Evolutionary conservation across 2,888 invertebrate genomes (phyloP), one percentile per base, ranked within the genome.

Genomic region (Ochropleura plecta): DNA sequence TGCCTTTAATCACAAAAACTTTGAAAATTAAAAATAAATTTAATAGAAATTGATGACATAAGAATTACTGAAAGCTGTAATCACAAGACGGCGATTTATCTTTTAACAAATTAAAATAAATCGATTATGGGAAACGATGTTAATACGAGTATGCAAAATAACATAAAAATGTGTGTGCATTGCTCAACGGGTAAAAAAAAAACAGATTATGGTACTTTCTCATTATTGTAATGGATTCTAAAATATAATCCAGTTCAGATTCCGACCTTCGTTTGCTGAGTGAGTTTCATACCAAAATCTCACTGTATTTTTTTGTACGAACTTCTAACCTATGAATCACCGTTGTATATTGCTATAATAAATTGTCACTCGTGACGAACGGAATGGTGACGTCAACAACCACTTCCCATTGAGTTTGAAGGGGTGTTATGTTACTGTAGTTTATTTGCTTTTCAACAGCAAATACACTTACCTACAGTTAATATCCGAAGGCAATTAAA

Each of bases 321-420:
- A 53, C 9, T 78, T 16, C 16, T 20, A 40, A 18, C 16, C n/a
- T 8, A 71, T 53, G 42, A 10, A 53, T 70, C 72, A 79, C 8
- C 8, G 10, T 53, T 48, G 46, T 42, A 12, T 42, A 60, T 53
- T 79, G 57, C 14, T 12, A 30, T 59, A 20, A 18, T 78, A 69
- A 59, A 75, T 46, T 46, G 16, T 48, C 73, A 18, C 16, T 48
- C 40, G 48, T 72, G 53, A 72, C 42, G 53, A 42, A 6, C 60
- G 30, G n/a, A 79, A 62, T 53, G 72, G 14, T 76, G 80, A 77
- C 73, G 80, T 79, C 80, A 79, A 10, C 18, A 63, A 63, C 49
- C n/a, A 62, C 40, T 46, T 46, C 7, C 20, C n/a, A 46, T 51
- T 63, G 30, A 5, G n/a, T 42, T 77, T 44, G 18, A 64, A 75